Percentiles rank a stretch among this genome's conserved stretches.
phyloP scores from a whole-genome alignment of 2,113 vertebrate genomes.

The Natator depressus region DNA sequence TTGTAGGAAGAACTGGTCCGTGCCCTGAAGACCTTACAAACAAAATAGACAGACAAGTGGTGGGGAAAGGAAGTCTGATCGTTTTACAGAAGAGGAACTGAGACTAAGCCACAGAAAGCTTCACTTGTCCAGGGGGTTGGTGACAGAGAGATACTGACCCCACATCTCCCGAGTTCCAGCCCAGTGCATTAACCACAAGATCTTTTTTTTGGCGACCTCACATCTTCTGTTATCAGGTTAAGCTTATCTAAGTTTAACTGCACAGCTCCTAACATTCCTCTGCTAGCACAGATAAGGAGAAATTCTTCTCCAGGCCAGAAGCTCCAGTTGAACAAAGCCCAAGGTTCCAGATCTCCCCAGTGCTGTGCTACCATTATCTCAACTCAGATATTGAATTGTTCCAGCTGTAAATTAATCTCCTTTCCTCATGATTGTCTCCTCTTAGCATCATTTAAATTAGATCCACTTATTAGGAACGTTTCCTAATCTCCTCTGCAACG shows the following conservation, averaged over 20 bases:
- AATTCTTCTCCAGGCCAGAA: not conserved
- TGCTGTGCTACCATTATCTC: not conserved
- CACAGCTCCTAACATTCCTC: not conserved
- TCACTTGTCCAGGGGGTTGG: not conserved
- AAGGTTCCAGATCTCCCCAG: not conserved
- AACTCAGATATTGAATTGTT: not conserved
- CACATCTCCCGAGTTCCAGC: not conserved
- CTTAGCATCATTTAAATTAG: not conserved
- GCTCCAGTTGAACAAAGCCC: not conserved
- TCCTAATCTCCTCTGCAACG: not conserved
- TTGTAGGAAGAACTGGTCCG: not conserved
- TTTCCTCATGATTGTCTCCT: not conserved
- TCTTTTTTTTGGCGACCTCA: not conserved
- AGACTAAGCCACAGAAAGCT: not conserved
- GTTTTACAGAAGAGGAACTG: not conserved
- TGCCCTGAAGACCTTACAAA: not conserved
- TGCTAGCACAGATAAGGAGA: not conserved
- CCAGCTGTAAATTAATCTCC: rapidly evolving
- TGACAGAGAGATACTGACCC: not conserved
- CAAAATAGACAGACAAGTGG: not conserved
- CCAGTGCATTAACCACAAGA: not conserved
- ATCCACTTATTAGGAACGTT: not conserved
- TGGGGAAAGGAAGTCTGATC: not conserved
- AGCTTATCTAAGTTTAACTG: not conserved
- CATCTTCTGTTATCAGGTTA: not conserved